A percentile compares a stretch with the other conserved stretches of the same genome.
phyloP scores from a whole-genome alignment of 2,888 invertebrate genomes.

The Meiosimyza decipiens region DNA sequence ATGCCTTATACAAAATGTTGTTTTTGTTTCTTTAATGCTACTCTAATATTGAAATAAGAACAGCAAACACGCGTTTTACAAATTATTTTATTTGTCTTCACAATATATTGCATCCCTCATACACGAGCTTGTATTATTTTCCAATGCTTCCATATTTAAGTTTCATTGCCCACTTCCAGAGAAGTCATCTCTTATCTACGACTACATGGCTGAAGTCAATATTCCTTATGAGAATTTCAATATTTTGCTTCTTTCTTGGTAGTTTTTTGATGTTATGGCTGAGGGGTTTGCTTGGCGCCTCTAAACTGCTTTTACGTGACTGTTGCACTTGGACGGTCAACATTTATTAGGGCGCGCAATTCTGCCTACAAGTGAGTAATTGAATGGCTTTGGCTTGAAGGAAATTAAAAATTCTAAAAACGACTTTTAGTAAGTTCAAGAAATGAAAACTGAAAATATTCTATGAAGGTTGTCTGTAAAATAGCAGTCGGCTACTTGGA shows the following conservation, averaged over 20 bases:
- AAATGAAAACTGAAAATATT: not conserved
- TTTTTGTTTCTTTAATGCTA: not conserved
- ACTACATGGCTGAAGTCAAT: too few relatives aligned
- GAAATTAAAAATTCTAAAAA: conserved; percentile 45
- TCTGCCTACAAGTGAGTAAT: conserved; percentile 13
- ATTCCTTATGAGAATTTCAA: not conserved
- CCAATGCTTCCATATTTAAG: not conserved
- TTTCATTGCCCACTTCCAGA: too few relatives aligned
- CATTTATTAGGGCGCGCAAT: not conserved
- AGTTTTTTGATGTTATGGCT: too few relatives aligned
- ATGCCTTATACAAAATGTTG: not conserved
- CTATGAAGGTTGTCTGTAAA: too few relatives aligned
- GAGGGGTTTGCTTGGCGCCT: conserved; percentile 42
- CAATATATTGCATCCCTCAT: not conserved
- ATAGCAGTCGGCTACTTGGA: too few relatives aligned
- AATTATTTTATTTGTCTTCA: conserved; percentile 22
- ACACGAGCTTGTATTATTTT: conserved; percentile 1
- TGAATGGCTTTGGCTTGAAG: conserved; percentile 20
- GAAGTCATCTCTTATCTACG: too few relatives aligned
- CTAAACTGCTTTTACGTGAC: conserved; percentile 49
- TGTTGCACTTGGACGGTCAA: conserved; percentile 39
- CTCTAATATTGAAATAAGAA: not conserved
- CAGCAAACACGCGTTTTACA: conserved; percentile 11
- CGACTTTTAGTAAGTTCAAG: conserved; percentile 29
- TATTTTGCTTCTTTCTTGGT: not conserved